These are phyloP conservation scores for Lasiommata megera DNA, from an alignment of 2,888 invertebrate species.

Conservation along the genomic window DNA sequence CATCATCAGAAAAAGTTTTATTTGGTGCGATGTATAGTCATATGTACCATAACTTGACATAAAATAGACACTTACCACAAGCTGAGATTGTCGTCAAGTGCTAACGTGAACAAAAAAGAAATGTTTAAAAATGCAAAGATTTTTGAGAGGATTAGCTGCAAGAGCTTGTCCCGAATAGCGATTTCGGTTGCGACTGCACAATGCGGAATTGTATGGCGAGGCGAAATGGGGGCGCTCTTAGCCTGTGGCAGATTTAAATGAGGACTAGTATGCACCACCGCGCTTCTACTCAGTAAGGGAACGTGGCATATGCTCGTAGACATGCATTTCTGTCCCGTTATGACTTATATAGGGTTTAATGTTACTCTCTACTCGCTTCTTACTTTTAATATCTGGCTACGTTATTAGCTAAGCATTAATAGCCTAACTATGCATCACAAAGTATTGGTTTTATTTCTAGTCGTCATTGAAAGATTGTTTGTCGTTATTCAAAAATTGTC, in stretches of 20 bases:
- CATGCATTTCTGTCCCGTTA: conserved; percentile 2
- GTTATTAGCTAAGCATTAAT: not conserved
- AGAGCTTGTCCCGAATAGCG: conserved; percentile 12
- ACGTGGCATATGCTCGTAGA: not conserved
- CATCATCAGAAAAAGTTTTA: too few relatives aligned
- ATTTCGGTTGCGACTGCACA: conserved; percentile 21
- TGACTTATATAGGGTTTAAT: not conserved
- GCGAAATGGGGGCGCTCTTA: conserved; percentile 19
- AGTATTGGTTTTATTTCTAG: too few relatives aligned
- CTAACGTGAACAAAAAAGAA: too few relatives aligned
- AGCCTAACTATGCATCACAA: too few relatives aligned
- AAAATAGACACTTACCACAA: too few relatives aligned
- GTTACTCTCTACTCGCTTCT: not conserved
- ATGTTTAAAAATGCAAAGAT: not conserved
- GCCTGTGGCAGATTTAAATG: conserved; percentile 20
- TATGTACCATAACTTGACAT: too few relatives aligned
- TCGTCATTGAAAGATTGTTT: too few relatives aligned
- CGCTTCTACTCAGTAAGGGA: conserved; percentile 8
- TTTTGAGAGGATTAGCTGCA: conserved; percentile 7
- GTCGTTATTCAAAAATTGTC: too few relatives aligned
- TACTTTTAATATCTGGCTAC: not conserved
- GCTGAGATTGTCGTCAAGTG: too few relatives aligned
- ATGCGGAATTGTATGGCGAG: conserved; percentile 18
- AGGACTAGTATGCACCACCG: conserved; percentile 9
- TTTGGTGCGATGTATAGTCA: too few relatives aligned